A percentile compares a stretch with the other conserved stretches of the same genome.
These are phyloP conservation scores for Sparus aurata DNA, from an alignment of 2,797 vertebrate genomes.

Conservation along the genomic window DNA sequence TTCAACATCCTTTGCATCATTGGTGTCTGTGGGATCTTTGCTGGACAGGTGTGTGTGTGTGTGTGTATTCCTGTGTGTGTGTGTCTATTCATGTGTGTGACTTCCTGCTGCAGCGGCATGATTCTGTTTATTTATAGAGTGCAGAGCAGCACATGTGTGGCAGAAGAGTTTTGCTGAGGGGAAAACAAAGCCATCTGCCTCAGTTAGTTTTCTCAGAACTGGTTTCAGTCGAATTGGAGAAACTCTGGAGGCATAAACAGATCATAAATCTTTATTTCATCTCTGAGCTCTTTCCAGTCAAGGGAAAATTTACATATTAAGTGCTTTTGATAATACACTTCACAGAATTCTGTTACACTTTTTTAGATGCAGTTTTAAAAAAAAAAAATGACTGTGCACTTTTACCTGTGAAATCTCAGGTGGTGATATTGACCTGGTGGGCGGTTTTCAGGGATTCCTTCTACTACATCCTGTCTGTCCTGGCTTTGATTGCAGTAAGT, in stretches of 20 bases:
- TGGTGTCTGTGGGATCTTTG: constrained; percentile 96
- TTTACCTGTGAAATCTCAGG: constrained; percentile 78
- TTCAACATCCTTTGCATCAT: constrained; percentile 99
- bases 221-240: constrained; percentile 29
- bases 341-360: background rate
- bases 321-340: background rate
- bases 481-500: constrained; percentile 96
- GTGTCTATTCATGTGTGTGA: constrained; percentile 11
- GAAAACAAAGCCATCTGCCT: constrained; percentile 59
- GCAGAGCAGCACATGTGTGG: constrained; percentile 48
- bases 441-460: constrained; percentile 95
- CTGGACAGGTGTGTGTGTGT: constrained; percentile 92
- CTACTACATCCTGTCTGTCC: constrained; percentile 94
- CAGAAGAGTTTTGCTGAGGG: constrained; percentile 41
- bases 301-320: background rate
- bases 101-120: constrained; percentile 42
- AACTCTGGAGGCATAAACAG: constrained; percentile 17
- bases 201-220: constrained; percentile 19
- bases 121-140: constrained; percentile 64
- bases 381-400: too few relatives aligned
- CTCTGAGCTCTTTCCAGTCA: background rate
- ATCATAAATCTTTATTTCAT: background rate
- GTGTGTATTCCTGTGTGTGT: too few relatives aligned
- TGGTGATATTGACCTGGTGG: constrained; percentile 95
- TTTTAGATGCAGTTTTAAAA: background rate